Conservation (phyloP, 2,888 invertebrate genomes). For the Caenorhabditis sp. region DNA sequence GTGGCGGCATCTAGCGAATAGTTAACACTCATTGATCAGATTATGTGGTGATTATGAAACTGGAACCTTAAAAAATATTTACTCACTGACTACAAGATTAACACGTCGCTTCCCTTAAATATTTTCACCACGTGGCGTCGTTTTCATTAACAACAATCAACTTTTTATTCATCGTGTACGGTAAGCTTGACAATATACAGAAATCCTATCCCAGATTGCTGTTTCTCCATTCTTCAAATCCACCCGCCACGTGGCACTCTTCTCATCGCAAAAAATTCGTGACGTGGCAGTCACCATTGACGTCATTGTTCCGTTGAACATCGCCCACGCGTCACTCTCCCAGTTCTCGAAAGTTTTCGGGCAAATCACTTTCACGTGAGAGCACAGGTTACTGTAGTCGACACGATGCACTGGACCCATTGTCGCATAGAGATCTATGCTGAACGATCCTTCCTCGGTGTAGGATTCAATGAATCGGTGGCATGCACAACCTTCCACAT, state of each 20-base stretch:
- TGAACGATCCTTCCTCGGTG: slow-evolving; percentile 13
- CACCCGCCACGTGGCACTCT: slow-evolving; percentile 16
- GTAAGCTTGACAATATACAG: slow-evolving; percentile 33
- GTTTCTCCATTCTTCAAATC: slow-evolving; percentile 8
- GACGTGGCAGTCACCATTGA: slow-evolving; percentile 3
- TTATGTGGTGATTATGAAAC: not conserved
- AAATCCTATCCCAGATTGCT: slow-evolving; percentile 18
- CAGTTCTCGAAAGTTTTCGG: not conserved
- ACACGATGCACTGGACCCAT: slow-evolving; percentile 17
- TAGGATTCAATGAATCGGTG: slow-evolving; percentile 20
- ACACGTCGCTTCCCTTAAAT: too few relatives aligned
- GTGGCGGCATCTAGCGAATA: slow-evolving; percentile 68
- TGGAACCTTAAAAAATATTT: not conserved
- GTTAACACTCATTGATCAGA: slow-evolving; percentile 57
- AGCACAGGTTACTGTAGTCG: slow-evolving; percentile 28
- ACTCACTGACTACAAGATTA: too few relatives aligned
- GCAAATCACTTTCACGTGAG: slow-evolving; percentile 12
- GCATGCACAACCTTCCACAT: not conserved
- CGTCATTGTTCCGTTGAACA: slow-evolving; percentile 30
- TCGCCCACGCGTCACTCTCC: slow-evolving; percentile 32
- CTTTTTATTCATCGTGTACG: slow-evolving; percentile 21
- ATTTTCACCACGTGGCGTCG: too few relatives aligned
- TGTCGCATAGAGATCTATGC: slow-evolving; percentile 36
- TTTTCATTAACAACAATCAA: too few relatives aligned
- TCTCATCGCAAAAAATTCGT: slow-evolving; percentile 12